Evolutionary conservation across 2,888 invertebrate species (phyloP).

Genomic region (Limnephilus rhombicus): DNA sequence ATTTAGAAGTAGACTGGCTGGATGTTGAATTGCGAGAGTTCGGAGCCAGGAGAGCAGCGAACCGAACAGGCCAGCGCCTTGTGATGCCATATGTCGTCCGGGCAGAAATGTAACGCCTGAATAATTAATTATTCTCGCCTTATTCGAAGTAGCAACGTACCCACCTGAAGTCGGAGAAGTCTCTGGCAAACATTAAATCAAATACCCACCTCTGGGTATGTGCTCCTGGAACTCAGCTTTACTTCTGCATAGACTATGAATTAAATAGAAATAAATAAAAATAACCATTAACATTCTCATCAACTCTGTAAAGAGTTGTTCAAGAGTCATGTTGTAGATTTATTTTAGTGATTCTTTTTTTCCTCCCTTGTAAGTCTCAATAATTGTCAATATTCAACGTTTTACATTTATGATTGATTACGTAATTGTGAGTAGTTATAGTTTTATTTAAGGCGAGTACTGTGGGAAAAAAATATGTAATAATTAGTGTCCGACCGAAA

Average conservation of each 20-base stretch:
- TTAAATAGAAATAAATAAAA: too few relatives aligned
- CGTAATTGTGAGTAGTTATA: too few relatives aligned
- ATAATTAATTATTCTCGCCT: conserved; percentile 36
- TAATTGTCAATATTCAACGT: too few relatives aligned
- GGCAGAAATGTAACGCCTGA: conserved; percentile 21
- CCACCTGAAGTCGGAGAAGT: conserved; percentile 11
- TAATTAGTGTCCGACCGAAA: too few relatives aligned
- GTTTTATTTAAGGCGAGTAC: too few relatives aligned
- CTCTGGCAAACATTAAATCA: conserved; percentile 13
- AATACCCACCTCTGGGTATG: not conserved
- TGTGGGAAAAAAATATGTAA: too few relatives aligned
- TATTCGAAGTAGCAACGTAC: conserved; percentile 9
- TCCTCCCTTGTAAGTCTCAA: too few relatives aligned
- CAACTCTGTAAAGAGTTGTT: too few relatives aligned
- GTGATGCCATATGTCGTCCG: conserved; percentile 42
- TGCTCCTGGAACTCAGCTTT: conserved; percentile 4
- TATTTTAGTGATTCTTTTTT: too few relatives aligned
- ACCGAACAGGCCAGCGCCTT: conserved; percentile 37
- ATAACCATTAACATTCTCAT: too few relatives aligned
- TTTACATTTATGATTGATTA: too few relatives aligned
- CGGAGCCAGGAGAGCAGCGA: conserved; percentile 11
- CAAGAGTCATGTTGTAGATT: too few relatives aligned
- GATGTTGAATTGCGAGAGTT: not conserved
- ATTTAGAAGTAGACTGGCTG: not conserved
- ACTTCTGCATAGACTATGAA: not conserved